A percentile compares a stretch with the other conserved stretches of the same genome.
Evolutionary conservation across 2,797 vertebrate genomes (phyloP).

Genomic region (Phrynocephalus guinanensis): DNA sequence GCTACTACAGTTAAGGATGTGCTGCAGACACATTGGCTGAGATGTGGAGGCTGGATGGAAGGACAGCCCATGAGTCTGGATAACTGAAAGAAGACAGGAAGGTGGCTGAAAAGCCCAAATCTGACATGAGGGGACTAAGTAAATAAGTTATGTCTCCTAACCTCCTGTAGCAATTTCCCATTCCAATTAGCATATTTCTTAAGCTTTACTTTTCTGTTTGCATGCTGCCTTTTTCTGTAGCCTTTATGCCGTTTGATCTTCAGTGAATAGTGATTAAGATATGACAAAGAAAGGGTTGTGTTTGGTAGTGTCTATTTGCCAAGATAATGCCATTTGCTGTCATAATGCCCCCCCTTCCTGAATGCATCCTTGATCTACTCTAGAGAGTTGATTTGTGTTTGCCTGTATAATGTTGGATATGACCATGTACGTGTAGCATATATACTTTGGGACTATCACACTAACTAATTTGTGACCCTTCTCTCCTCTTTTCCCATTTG

Average conservation of each 20-base stretch:
- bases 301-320: not conserved
- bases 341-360: too few species aligned
- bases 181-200: conserved; percentile 14
- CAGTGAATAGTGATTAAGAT: conserved; percentile 22
- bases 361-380: not conserved
- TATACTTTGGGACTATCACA: conserved; percentile 9
- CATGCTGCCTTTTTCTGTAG: conserved; percentile 35
- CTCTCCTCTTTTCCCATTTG: conserved; percentile 1
- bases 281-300: not conserved
- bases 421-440: conserved; percentile 18
- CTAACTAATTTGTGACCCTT: not conserved
- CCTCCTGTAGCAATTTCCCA: not conserved
- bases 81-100: not conserved
- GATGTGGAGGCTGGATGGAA: not conserved
- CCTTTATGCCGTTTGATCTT: conserved; percentile 13
- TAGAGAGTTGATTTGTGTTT: not conserved
- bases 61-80: not conserved
- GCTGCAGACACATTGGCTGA: not conserved
- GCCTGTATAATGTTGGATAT: not conserved
- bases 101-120: not conserved
- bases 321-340: not conserved
- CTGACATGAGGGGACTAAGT: not conserved
- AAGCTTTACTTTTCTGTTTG: conserved; percentile 43
- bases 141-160: not conserved
- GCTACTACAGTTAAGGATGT: not conserved